Percentiles rank a stretch among this genome's conserved stretches.
These are phyloP conservation scores for Yponomeuta sedellus DNA, from an alignment of 2,888 invertebrate genomes.

Conservation along the genomic window DNA sequence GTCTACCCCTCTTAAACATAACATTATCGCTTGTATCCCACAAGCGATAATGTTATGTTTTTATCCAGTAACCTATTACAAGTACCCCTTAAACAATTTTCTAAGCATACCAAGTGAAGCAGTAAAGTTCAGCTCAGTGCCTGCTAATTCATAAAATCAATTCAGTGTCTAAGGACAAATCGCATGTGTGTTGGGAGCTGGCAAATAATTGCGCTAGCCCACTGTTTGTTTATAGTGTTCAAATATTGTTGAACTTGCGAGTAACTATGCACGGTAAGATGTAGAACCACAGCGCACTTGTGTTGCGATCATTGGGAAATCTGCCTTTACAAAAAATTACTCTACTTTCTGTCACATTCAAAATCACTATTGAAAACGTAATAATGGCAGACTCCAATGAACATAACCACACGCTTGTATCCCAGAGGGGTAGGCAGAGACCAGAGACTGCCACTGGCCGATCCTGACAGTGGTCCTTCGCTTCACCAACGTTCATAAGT, in stretches of 20 bases:
- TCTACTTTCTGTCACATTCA: background rate
- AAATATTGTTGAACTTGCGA: conserved; percentile 6
- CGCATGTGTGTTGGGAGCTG: background rate
- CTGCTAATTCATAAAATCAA: background rate
- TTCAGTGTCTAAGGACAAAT: background rate
- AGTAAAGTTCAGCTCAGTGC: no score
- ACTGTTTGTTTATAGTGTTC: background rate
- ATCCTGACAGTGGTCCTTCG: no score
- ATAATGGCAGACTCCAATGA: no score
- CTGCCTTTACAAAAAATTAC: background rate
- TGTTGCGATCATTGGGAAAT: background rate
- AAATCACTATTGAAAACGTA: background rate
- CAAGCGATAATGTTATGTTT: no score
- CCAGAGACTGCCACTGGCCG: no score
- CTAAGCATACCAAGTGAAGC: no score
- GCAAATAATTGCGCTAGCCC: background rate
- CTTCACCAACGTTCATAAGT: no score
- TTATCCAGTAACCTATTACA: background rate
- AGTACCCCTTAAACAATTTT: background rate
- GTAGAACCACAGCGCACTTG: background rate
- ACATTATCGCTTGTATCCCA: no score
- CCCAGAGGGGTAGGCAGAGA: no score
- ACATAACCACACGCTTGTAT: no score
- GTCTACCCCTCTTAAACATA: no score
- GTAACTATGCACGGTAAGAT: background rate